Conservation (phyloP, 2,797 vertebrate species). For the Scomberomorus guttatus region DNA sequence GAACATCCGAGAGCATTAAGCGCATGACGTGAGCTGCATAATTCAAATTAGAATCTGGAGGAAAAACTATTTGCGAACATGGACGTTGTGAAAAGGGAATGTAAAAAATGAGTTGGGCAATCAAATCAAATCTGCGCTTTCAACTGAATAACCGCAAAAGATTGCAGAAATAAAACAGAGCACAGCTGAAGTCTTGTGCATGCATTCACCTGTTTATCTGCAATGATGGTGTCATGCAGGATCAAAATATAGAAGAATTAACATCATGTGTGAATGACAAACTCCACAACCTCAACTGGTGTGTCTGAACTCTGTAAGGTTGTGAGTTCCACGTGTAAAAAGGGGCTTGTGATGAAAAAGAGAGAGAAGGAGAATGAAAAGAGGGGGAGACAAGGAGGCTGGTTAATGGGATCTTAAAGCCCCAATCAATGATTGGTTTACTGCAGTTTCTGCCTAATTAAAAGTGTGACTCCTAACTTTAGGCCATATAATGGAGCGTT, state of each 20-base stretch:
- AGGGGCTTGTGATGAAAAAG: neutral
- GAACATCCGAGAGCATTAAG: neutral
- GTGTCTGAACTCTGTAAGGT: neutral
- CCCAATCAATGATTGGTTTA: neutral
- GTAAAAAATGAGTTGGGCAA: neutral
- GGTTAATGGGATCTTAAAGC: constrained; percentile 6
- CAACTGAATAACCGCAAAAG: neutral
- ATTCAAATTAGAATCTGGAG: no score
- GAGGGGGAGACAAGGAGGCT: constrained; percentile 3
- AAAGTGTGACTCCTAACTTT: neutral
- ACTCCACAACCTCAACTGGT: neutral
- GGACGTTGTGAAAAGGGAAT: neutral
- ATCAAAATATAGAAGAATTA: neutral
- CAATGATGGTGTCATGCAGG: neutral
- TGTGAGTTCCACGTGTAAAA: neutral
- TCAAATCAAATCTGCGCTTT: no score
- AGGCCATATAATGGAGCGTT: neutral
- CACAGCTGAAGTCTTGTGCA: neutral
- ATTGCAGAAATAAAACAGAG: neutral
- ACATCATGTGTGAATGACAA: neutral
- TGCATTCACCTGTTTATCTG: neutral
- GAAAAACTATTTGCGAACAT: no score
- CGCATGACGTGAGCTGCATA: neutral
- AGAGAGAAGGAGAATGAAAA: neutral
- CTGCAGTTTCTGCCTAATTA: neutral